Percentiles rank a stretch among this genome's conserved stretches.
Conservation (phyloP, 2,888 invertebrate species). For the Flabesymbios commensalis region DNA sequence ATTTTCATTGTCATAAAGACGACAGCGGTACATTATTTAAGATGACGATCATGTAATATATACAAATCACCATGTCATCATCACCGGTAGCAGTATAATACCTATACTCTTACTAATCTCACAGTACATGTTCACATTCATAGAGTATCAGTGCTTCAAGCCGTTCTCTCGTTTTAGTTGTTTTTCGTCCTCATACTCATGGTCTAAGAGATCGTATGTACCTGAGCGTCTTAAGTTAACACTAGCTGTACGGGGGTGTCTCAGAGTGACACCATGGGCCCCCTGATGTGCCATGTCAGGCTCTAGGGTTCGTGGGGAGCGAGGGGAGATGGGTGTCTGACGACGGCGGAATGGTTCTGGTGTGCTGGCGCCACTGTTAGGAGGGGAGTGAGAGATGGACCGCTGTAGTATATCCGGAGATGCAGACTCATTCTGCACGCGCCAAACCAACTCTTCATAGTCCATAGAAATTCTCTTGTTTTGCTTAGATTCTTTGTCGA, state of each 20-base stretch:
- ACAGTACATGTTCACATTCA: no score
- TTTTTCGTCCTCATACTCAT: constrained; percentile 1
- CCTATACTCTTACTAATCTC: no score
- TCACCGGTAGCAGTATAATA: no score
- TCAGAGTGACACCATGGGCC: neutral
- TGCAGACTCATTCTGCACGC: constrained; percentile 67
- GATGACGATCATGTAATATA: no score
- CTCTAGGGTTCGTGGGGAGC: neutral
- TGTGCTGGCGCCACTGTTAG: constrained; percentile 10
- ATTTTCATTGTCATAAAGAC: no score
- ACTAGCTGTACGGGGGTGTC: neutral
- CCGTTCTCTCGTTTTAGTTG: no score
- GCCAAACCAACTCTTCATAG: constrained; percentile 88
- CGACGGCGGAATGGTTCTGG: neutral
- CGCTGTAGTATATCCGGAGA: constrained; percentile 22
- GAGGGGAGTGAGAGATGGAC: constrained; percentile 23
- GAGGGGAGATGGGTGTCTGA: constrained; percentile 1
- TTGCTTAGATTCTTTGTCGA: constrained; percentile 77
- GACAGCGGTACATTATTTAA: no score
- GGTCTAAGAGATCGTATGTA: constrained; percentile 26
- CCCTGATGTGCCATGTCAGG: neutral
- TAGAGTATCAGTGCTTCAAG: no score
- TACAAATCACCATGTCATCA: no score
- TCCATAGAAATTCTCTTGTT: constrained; percentile 78
- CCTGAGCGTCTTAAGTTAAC: constrained; percentile 23